Evolutionary conservation across 2,888 invertebrate genomes (phyloP).

Genomic region (Microctonus hyperodae): DNA sequence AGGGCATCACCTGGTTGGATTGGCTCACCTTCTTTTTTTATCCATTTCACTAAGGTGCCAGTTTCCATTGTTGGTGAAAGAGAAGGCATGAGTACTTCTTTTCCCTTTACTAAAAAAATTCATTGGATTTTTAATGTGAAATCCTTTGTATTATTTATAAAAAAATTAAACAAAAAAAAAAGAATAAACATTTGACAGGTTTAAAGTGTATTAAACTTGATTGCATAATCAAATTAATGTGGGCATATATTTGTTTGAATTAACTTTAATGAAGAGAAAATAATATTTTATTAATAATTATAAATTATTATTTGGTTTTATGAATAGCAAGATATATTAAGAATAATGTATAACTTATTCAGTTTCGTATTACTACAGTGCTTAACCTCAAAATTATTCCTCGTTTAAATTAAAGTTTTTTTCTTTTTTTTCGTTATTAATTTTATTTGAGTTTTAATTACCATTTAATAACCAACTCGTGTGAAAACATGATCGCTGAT

Average conservation of each 20-base stretch:
- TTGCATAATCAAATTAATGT: conserved; percentile 35
- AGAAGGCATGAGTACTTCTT: conserved; percentile 67
- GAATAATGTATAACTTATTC: not conserved
- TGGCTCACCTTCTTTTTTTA: conserved; percentile 67
- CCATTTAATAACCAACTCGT: conserved; percentile 57
- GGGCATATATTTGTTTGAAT: not conserved
- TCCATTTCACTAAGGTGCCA: conserved; percentile 69
- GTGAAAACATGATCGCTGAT: conserved; percentile 58
- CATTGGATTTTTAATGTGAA: not conserved
- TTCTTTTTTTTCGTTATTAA: not conserved
- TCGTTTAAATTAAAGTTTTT: not conserved
- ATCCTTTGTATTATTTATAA: no score
- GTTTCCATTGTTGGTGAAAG: conserved; percentile 72
- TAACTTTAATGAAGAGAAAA: not conserved
- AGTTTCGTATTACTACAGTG: not conserved
- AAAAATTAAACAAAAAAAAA: no score
- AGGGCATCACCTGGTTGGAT: conserved; percentile 69
- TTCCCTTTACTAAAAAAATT: conserved; percentile 57
- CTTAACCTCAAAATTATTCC: conserved; percentile 48
- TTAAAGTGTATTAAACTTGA: conserved; percentile 14
- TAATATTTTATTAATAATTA: not conserved
- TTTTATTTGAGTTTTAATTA: conserved; percentile 37
- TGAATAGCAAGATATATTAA: not conserved
- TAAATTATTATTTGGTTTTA: not conserved
- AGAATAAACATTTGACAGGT: not conserved